These are phyloP conservation scores for Pyrocephalus nanus DNA, from an alignment of 2,797 vertebrate genomes.

Conservation along the genomic window DNA sequence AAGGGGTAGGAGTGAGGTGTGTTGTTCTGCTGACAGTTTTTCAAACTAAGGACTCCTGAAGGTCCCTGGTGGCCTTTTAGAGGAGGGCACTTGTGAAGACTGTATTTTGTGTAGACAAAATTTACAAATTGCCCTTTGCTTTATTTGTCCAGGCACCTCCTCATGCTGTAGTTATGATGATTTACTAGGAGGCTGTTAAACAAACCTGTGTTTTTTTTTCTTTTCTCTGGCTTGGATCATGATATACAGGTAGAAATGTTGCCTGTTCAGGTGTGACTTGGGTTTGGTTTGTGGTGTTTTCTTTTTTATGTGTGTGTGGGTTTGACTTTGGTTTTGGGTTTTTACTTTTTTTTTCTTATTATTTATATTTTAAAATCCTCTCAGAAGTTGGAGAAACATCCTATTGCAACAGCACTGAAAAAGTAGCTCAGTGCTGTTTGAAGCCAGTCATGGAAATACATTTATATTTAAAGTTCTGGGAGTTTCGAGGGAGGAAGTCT, in stretches of 20 bases:
- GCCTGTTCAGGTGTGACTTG: too few relatives aligned
- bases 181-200: neutral
- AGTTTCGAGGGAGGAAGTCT: neutral
- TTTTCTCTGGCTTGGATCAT: too few relatives aligned
- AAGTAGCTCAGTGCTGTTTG: neutral
- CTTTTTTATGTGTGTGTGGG: neutral
- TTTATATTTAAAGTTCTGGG: neutral
- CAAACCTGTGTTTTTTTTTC: accelerated
- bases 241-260: neutral
- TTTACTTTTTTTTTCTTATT: neutral
- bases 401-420: neutral
- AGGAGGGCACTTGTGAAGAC: neutral
- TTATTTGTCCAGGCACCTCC: neutral
- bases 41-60: neutral
- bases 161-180: neutral
- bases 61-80: neutral
- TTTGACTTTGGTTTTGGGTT: too few relatives aligned
- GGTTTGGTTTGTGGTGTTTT: too few relatives aligned
- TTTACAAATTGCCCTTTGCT: neutral
- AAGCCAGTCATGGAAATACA: neutral
- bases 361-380: neutral
- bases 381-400: neutral
- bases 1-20: neutral
- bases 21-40: neutral
- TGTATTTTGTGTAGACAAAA: neutral